These are phyloP conservation scores for Nipponacmea schrenckii DNA, from an alignment of 2,888 invertebrate species.

Conservation along the genomic window DNA sequence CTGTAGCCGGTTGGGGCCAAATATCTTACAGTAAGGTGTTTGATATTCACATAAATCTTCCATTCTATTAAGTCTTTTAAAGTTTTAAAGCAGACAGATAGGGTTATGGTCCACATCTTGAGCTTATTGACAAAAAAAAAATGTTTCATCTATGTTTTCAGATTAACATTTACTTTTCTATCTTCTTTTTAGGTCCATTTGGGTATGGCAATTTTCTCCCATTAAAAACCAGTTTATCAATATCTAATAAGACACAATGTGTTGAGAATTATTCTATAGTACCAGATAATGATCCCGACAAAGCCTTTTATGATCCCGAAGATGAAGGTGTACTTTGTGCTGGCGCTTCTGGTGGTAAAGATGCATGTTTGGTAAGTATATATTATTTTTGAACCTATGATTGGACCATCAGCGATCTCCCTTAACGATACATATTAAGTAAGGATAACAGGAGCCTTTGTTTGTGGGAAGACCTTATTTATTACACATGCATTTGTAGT, in stretches of 20 bases:
- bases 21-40: conserved; percentile 30
- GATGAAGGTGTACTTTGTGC: conserved; percentile 36
- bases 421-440: too few species aligned
- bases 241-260: conserved; percentile 28
- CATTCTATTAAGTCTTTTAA: too few species aligned
- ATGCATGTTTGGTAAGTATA: conserved; percentile 53
- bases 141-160: too few species aligned
- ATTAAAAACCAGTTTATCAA: conserved; percentile 27
- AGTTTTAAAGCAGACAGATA: too few species aligned
- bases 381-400: background rate
- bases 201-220: conserved; percentile 42
- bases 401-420: too few species aligned
- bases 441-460: too few species aligned
- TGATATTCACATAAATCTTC: background rate
- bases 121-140: too few species aligned
- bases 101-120: too few species aligned
- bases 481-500: too few species aligned
- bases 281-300: conserved; percentile 21
- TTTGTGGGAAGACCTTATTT: too few species aligned
- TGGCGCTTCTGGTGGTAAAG: conserved; percentile 43
- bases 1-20: conserved; percentile 41
- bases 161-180: too few species aligned
- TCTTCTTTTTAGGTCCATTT: conserved; percentile 29
- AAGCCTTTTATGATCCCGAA: conserved; percentile 23
- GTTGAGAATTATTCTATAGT: conserved; percentile 22